Evolutionary conservation across 2,888 invertebrate genomes (phyloP).

Genomic region (Ganaspis brasiliensis): DNA sequence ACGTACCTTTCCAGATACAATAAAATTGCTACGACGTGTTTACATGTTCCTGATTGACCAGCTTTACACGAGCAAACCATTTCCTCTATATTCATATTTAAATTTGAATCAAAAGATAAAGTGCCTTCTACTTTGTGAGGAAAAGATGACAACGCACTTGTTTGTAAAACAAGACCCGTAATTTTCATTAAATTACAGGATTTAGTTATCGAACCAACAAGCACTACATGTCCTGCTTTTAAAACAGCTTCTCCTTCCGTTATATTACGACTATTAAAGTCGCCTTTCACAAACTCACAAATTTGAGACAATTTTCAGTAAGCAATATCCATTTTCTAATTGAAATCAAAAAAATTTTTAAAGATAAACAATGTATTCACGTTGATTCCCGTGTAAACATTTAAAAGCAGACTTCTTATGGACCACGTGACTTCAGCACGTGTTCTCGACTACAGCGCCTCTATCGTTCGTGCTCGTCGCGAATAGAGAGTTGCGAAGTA

Average conservation of each 20-base stretch:
- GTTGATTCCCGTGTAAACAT: not conserved
- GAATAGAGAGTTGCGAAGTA: no score
- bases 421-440: not conserved
- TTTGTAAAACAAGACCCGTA: conserved; percentile 71
- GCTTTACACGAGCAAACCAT: not conserved
- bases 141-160: not conserved
- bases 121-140: not conserved
- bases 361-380: not conserved
- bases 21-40: not conserved
- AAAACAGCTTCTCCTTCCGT: conserved; percentile 20
- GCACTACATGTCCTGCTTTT: conserved; percentile 3
- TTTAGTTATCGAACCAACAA: not conserved
- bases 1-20: not conserved
- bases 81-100: not conserved
- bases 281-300: conserved; percentile 1
- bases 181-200: not conserved
- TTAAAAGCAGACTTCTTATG: not conserved
- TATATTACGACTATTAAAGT: not conserved
- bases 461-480: conserved; percentile 8
- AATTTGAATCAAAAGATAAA: not conserved
- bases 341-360: no score
- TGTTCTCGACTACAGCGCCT: not conserved
- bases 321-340: not conserved
- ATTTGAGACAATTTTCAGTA: not conserved
- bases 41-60: not conserved